Conservation (phyloP, 2,888 invertebrate species). For the Tenthredo distinguenda region DNA sequence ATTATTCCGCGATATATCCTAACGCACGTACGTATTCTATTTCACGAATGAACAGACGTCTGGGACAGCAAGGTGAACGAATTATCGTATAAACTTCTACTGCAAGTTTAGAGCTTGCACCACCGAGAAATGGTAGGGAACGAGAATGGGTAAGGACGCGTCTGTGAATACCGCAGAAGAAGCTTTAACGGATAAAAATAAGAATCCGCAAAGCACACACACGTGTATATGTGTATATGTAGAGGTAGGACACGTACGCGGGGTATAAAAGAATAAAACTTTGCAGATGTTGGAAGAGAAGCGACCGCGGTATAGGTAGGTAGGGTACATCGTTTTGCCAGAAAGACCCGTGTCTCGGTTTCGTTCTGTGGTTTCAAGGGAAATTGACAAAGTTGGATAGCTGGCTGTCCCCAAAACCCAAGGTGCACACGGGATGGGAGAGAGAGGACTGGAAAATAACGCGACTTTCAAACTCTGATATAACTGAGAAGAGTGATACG, state of each 20-base stretch:
- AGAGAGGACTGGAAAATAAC: neutral
- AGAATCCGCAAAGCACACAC: neutral
- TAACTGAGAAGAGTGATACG: neutral
- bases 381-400: constrained; percentile 37
- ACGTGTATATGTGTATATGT: neutral
- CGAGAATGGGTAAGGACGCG: neutral
- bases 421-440: neutral
- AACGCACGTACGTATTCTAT: neutral
- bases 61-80: neutral
- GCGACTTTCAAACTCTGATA: constrained; percentile 15
- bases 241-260: neutral
- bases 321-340: constrained; percentile 6
- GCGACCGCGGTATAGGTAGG: neutral
- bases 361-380: constrained; percentile 25
- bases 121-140: neutral
- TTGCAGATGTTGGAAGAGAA: neutral
- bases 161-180: neutral
- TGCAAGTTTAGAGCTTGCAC: neutral
- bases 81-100: neutral
- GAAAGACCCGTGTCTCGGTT: constrained; percentile 26
- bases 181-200: neutral
- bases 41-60: neutral
- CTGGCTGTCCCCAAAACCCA: neutral
- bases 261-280: neutral
- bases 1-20: neutral